A percentile compares a stretch with the other conserved stretches of the same genome.
Conservation (phyloP, 2,797 vertebrate genomes). For the Champsocephalus esox region DNA sequence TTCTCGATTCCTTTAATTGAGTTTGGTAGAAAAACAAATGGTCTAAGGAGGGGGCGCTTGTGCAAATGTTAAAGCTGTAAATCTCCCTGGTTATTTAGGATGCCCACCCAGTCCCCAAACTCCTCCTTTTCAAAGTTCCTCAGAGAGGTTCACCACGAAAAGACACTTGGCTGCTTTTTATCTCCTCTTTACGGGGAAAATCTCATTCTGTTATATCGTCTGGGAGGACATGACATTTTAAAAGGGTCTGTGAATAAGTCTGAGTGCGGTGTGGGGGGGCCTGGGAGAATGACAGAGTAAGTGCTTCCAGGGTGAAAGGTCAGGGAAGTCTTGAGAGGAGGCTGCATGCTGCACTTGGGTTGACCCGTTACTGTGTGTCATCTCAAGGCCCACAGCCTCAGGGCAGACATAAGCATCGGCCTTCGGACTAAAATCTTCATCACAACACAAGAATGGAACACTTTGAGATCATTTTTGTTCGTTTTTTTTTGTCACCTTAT, state of each 20-base stretch:
- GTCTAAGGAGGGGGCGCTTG: slow-evolving; percentile 25
- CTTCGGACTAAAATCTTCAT: slow-evolving; percentile 8
- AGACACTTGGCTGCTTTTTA: slow-evolving; percentile 41
- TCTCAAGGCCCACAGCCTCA: slow-evolving; percentile 17
- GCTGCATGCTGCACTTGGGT: slow-evolving; percentile 55
- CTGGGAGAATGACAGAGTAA: slow-evolving; percentile 64
- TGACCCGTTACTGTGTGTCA: slow-evolving; percentile 49
- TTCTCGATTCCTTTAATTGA: slow-evolving; percentile 70
- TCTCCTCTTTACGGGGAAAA: slow-evolving; percentile 59
- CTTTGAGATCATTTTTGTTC: neutral
- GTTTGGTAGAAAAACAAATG: slow-evolving; percentile 75
- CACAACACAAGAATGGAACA: neutral
- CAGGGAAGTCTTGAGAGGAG: slow-evolving; percentile 49
- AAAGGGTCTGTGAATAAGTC: slow-evolving; percentile 53
- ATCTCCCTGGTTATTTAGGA: slow-evolving; percentile 66
- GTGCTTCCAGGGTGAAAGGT: slow-evolving; percentile 74
- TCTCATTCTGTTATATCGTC: slow-evolving; percentile 46
- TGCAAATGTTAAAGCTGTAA: slow-evolving; percentile 49
- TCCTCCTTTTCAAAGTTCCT: slow-evolving; percentile 13
- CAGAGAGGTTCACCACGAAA: slow-evolving; percentile 26
- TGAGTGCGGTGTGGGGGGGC: slow-evolving; percentile 45
- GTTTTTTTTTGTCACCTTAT: neutral
- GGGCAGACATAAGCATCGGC: neutral
- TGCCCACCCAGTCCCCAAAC: slow-evolving; percentile 60
- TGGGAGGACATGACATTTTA: slow-evolving; percentile 58